Conservation (phyloP, 2,797 vertebrate genomes). For the Onychomys arenicola region DNA sequence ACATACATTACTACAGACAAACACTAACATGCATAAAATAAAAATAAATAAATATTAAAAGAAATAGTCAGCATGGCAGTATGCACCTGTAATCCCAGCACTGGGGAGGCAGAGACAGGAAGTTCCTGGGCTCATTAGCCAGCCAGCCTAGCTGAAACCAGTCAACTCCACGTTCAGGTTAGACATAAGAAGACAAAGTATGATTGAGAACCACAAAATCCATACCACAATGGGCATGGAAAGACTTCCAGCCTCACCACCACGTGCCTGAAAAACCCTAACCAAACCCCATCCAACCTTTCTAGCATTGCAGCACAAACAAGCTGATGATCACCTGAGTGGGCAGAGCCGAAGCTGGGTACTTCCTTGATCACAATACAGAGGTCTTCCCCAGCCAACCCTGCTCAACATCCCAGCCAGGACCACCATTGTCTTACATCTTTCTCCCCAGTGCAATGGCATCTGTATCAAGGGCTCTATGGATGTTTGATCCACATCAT, state of each 20-base stretch:
- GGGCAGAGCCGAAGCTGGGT: not conserved
- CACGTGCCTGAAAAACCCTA: not conserved
- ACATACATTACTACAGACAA: not conserved
- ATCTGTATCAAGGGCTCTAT: not conserved
- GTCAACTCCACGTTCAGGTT: not conserved
- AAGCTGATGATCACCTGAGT: not conserved
- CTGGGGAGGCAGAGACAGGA: not conserved
- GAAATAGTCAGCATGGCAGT: not conserved
- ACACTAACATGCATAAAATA: not conserved
- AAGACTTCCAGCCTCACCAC: not conserved
- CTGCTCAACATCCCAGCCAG: not conserved
- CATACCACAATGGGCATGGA: not conserved
- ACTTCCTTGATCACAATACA: not conserved
- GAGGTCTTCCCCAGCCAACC: not conserved
- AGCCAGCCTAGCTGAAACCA: not conserved
- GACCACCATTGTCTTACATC: not conserved
- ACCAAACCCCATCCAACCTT: not conserved
- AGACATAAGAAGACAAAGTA: not conserved
- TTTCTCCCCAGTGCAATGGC: not conserved
- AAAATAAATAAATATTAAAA: not conserved
- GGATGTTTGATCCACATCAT: slow-evolving; percentile 11
- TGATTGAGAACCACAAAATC: not conserved
- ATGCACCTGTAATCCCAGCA: not conserved
- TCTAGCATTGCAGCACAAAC: not conserved
- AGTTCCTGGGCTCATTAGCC: not conserved